These are phyloP conservation scores for Philotrypesis tridentata DNA, from an alignment of 1,140 invertebrate species.

Conservation along the genomic window DNA sequence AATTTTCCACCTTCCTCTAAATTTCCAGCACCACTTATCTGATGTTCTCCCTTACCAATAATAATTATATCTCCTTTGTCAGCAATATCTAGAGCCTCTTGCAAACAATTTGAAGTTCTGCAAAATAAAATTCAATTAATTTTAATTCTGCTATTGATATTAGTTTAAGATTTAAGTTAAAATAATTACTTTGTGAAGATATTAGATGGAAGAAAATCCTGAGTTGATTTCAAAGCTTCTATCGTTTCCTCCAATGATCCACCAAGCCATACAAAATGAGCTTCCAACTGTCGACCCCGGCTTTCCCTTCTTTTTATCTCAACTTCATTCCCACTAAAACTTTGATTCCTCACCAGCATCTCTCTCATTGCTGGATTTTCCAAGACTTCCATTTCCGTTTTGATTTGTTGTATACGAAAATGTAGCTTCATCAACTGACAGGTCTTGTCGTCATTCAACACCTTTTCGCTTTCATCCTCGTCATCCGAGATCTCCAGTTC, in stretches of 20 bases:
- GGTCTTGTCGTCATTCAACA: constrained; percentile 64
- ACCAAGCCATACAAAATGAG: constrained; percentile 74
- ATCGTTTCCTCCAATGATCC: constrained; percentile 71
- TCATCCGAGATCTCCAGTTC: constrained; percentile 72
- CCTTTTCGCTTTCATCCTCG: constrained; percentile 56
- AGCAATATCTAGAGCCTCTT: constrained; percentile 71
- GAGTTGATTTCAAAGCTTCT: constrained; percentile 67
- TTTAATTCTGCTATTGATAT: not conserved
- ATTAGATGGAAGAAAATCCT: constrained; percentile 64
- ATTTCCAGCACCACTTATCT: constrained; percentile 66
- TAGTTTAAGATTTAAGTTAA: constrained; percentile 14
- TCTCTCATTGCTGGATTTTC: constrained; percentile 77
- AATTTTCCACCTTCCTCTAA: constrained; percentile 73
- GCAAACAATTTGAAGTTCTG: constrained; percentile 67
- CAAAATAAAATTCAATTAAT: constrained; percentile 33
- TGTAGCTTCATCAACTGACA: constrained; percentile 75
- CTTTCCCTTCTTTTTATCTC: constrained; percentile 56
- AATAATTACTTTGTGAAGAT: constrained; percentile 65
- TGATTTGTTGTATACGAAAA: constrained; percentile 76
- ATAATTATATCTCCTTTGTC: constrained; percentile 69
- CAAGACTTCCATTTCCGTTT: constrained; percentile 77
- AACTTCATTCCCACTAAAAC: constrained; percentile 55
- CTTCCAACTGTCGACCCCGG: constrained; percentile 56
- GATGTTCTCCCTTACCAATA: constrained; percentile 70
- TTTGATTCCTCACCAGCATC: constrained; percentile 66